A percentile compares a stretch with the other conserved stretches of the same genome.
phyloP scores from a whole-genome alignment of 2,797 vertebrate genomes.

The Pseudocheirus occidentalis region DNA sequence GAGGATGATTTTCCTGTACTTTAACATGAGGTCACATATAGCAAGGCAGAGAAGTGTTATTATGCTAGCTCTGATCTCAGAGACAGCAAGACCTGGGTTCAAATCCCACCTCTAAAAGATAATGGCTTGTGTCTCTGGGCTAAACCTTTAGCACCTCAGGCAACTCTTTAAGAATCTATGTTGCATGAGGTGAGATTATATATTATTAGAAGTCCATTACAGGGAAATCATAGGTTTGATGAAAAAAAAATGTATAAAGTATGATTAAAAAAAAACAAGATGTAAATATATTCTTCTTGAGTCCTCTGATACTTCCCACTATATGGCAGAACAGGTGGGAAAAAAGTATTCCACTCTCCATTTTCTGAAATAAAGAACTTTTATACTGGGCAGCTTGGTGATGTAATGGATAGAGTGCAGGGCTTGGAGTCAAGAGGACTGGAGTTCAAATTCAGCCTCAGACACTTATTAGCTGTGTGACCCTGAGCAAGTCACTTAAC shows the following conservation, averaged over 20 bases:
- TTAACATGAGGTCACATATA: neutral
- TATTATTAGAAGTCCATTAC: neutral
- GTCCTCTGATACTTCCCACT: neutral
- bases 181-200: neutral
- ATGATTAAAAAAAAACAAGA: neutral
- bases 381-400: neutral
- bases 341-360: neutral
- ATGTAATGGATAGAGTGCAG: neutral
- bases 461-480: neutral
- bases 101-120: neutral
- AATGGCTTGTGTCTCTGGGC: neutral
- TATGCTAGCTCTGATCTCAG: neutral
- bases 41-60: neutral
- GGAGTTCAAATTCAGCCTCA: neutral
- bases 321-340: neutral
- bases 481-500: neutral
- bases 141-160: neutral
- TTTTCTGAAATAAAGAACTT: neutral
- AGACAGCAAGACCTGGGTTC: neutral
- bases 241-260: neutral
- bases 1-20: neutral
- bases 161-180: neutral
- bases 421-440: neutral
- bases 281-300: neutral
- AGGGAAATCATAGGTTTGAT: neutral